A percentile compares a stretch with the other conserved stretches of the same genome.
Conservation (phyloP, 2,113 vertebrate species). For the Phalacrocorax pelagicus region DNA sequence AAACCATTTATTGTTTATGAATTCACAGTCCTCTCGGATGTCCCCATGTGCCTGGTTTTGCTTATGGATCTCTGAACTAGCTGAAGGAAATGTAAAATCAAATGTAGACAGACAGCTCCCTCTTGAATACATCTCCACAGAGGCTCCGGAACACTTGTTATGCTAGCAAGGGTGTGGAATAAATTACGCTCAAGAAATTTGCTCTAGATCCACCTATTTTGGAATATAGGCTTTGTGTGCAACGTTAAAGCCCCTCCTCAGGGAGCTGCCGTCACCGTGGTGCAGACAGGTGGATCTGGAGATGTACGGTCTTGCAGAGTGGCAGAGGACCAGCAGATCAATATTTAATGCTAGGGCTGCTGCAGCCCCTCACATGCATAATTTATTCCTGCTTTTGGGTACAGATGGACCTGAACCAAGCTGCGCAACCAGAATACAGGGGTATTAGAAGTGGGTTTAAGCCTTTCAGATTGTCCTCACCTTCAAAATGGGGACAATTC, state of each 20-base stretch:
- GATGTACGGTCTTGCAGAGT: not conserved
- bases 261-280: not conserved
- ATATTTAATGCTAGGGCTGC: slow-evolving; percentile 60
- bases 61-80: slow-evolving; percentile 38
- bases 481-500: not conserved
- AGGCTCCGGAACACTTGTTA: slow-evolving; percentile 43
- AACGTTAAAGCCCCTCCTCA: not conserved
- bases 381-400: slow-evolving; percentile 61
- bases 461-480: not conserved
- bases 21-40: not conserved
- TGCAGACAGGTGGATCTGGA: slow-evolving; percentile 45
- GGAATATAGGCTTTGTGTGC: not conserved
- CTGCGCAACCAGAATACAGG: not conserved
- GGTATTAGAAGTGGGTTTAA: not conserved
- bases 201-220: slow-evolving; percentile 24
- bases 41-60: not conserved
- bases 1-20: slow-evolving; percentile 50
- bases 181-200: slow-evolving; percentile 35
- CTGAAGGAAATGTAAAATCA: slow-evolving; percentile 56
- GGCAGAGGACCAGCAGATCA: slow-evolving; percentile 56
- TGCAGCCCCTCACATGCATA: slow-evolving; percentile 60
- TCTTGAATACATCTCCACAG: slow-evolving; percentile 48
- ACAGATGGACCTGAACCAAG: slow-evolving; percentile 40
- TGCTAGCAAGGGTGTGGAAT: slow-evolving; percentile 53
- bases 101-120: slow-evolving; percentile 50